Conservation (phyloP, 1,140 invertebrate genomes). For the Brachionus paranguensis region DNA sequence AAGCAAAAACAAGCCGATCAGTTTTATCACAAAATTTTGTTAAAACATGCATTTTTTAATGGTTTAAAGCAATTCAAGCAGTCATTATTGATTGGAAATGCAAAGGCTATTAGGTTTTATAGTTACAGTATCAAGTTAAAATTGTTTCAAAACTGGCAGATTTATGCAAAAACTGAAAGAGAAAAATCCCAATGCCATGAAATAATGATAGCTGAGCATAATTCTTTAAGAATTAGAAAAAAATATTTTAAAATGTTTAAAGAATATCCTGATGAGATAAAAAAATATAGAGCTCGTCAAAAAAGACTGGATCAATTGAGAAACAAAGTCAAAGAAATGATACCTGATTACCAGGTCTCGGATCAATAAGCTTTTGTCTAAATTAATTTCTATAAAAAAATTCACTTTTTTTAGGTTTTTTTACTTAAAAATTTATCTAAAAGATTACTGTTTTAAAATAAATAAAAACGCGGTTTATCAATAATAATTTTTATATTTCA, state of each 20-base stretch:
- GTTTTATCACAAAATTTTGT: constrained; percentile 43
- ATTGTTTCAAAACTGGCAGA: constrained; percentile 44
- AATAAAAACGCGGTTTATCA: too few species aligned
- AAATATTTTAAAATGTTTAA: constrained; percentile 45
- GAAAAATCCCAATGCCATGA: constrained; percentile 44
- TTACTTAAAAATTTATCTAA: too few species aligned
- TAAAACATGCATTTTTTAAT: constrained; percentile 44
- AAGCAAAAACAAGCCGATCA: constrained; percentile 43
- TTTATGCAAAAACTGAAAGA: constrained; percentile 44
- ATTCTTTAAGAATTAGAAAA: constrained; percentile 43
- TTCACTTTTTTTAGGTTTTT: too few species aligned
- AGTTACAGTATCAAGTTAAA: constrained; percentile 41
- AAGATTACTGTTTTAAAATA: too few species aligned
- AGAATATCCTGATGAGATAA: constrained; percentile 44
- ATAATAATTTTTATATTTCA: too few species aligned
- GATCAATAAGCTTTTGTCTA: not conserved
- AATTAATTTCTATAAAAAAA: too few species aligned
- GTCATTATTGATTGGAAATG: constrained; percentile 44
- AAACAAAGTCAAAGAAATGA: constrained; percentile 47
- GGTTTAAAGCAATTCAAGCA: constrained; percentile 47
- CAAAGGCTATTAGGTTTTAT: constrained; percentile 45
- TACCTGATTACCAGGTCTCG: constrained; percentile 46
- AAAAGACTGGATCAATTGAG: constrained; percentile 46
- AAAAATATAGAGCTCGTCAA: constrained; percentile 44
- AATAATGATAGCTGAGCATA: constrained; percentile 44